Evolutionary conservation across 2,113 vertebrate genomes (phyloP), one percentile per base, ranked within the genome.

Genomic region (Orycteropus afer): DNA sequence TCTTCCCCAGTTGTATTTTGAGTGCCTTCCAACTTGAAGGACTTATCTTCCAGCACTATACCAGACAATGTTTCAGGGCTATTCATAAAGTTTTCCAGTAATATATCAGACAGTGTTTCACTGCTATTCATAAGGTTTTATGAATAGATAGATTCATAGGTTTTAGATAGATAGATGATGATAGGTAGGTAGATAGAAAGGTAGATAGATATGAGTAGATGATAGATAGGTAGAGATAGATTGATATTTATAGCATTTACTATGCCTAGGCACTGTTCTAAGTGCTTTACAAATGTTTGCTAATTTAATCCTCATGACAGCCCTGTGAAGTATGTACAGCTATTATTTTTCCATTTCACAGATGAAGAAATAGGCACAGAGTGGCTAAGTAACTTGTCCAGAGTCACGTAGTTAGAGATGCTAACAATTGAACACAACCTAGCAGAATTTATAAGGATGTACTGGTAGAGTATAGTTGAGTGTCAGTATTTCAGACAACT

Each of bases 331-430:
- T 14, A 10, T 59, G 18, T 29, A 4, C 15, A 86, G 6, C 51
- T 65, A 51, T 59, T 74, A 34, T 92, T 45, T 40, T 27, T n/a
- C 22, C 23, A 42, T 57, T 88, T 79, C 77, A 76, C 13, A 49
- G 37, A 76, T 63, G 51, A 92, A 37, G 53, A 90, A 57, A 45
- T 55, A 95, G 86, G n/a, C 51, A 82, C 63, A 76, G 67, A 85
- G 65, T 86, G 55, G n/a, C 13, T 32, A 47, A 45, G 57, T 77
- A 65, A 85, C n/a, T 57, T 59, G 14, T 51, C 61, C 76, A 37
- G 42, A 63, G 40, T 59, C 67, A 57, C 65, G 4, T 1, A 74
- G 32, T 85, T 4, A 37, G 51, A 83, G 11, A 3, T 40, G 10
- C 55, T 84, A 42, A 57, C 47, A 59, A 14, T 6, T 25, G 83